Conservation (phyloP, 2,113 vertebrate species). For the Anthoscopus minutus region DNA sequence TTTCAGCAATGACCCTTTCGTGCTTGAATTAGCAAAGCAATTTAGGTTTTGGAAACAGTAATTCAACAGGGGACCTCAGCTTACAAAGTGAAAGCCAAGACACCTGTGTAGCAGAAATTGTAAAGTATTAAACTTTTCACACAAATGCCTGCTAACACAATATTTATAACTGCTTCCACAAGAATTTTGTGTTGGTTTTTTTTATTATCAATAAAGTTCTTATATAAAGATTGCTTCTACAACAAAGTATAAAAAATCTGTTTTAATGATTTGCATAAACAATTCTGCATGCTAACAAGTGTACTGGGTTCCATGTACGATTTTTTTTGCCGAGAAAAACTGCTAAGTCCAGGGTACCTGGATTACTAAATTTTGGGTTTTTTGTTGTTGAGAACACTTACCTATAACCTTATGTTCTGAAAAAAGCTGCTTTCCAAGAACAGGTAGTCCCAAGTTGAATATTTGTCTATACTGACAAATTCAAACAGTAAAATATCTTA, state of each 20-base stretch:
- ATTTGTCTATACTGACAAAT: not conserved
- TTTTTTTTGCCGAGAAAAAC: not conserved
- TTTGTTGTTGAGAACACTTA: not conserved
- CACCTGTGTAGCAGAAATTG: not conserved
- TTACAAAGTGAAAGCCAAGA: not conserved
- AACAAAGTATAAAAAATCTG: not conserved
- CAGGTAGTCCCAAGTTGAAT: not conserved
- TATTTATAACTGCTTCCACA: not conserved
- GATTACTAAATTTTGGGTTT: not conserved
- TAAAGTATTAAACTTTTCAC: not conserved
- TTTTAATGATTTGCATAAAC: not conserved
- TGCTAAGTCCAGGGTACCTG: not conserved
- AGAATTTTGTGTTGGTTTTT: not conserved
- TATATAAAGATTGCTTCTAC: not conserved
- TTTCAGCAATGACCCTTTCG: not conserved
- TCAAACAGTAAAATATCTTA: not conserved
- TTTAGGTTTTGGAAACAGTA: not conserved
- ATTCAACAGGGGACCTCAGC: not conserved
- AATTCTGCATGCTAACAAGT: rapidly evolving
- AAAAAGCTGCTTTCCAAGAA: not conserved
- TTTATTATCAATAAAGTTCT: not conserved
- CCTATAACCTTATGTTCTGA: not conserved
- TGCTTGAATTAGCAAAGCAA: not conserved
- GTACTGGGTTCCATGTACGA: not conserved
- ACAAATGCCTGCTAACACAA: not conserved